Base-by-base conservation (phyloP, 1,140 invertebrate genomes). In the Leguminivora glycinivorella region DNA sequence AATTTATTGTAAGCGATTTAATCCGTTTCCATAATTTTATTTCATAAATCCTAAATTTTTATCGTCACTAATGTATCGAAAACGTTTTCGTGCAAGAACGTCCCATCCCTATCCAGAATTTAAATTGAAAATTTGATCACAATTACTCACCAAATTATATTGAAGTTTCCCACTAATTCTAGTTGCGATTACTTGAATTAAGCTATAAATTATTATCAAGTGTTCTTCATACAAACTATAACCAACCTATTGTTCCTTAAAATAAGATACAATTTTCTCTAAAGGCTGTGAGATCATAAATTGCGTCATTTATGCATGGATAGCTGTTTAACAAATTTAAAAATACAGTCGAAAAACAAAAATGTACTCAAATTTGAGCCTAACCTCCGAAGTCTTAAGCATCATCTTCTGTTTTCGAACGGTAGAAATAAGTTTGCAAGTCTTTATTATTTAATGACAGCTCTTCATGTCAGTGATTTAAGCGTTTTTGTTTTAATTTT, bases 121-220 rank as follows among this genome's bases (percentile, higher is more conserved):
- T 38, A 56, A 71, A 71, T 71, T 71, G 70, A 71, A 71, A 71
- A 71, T 71, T 71, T 58, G 47, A 43, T 67, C 29, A 60, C 66
- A 67, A 67, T 67, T n/a, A 56, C 60, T 34, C 34, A 66, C 12
- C 25, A 34, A 71, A 67, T 56, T 71, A 70, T 70, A 34, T 67
- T 67, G n/a, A 56, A 71, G 60, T 52, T 67, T 43, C 70, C 4
- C n/a, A 63, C 25, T 63, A 63, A 63, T 63, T 31, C 58, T 31
- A 63, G 56, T 26, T 63, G 58, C 29, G 25, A 31, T 34, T n/a
- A 63, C 26, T 1, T 7, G 26, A 63, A 63, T 63, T 63, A 63
- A 63, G 58, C 58, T 63, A 63, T 63, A 63, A 63, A 63, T 63
- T 34, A 34, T 19, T 29, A 52, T 52, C 17, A 63, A 63, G 2